Conservation (phyloP, 2,888 invertebrate genomes). For the Anagyrus pseudococci region DNA sequence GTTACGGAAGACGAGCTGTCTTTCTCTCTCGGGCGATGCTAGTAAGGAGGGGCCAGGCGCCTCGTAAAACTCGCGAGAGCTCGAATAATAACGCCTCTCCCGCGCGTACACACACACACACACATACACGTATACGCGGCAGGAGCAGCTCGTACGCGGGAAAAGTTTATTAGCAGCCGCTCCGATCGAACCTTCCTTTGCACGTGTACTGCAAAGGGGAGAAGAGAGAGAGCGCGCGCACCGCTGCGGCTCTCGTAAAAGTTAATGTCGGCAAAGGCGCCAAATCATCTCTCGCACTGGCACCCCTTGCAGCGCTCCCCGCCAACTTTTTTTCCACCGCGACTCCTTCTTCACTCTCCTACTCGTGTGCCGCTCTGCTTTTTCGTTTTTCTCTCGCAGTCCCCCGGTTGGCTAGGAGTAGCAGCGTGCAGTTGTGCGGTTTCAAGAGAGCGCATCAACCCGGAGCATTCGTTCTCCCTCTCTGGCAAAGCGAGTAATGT, state of each 20-base stretch:
- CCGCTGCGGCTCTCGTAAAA: conserved; percentile 29
- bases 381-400: neutral
- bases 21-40: no score
- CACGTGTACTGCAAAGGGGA: no score
- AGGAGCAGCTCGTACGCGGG: neutral
- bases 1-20: no score
- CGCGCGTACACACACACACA: conserved; percentile 12
- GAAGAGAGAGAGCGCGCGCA: no score
- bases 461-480: neutral
- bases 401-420: neutral
- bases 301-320: neutral
- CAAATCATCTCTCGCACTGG: conserved; percentile 29
- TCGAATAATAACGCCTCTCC: conserved; percentile 34
- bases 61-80: no score
- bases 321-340: conserved; percentile 27
- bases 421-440: neutral
- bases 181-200: conserved; percentile 29
- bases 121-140: no score
- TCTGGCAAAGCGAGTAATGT: neutral
- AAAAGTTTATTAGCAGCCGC: conserved; percentile 32
- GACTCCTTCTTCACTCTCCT: neutral
- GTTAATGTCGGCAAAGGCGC: conserved; percentile 30
- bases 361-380: neutral
- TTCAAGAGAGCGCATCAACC: conserved; percentile 9
- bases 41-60: no score